Conservation (phyloP, 2,888 invertebrate genomes). For the Petrolisthes manimaculis region DNA sequence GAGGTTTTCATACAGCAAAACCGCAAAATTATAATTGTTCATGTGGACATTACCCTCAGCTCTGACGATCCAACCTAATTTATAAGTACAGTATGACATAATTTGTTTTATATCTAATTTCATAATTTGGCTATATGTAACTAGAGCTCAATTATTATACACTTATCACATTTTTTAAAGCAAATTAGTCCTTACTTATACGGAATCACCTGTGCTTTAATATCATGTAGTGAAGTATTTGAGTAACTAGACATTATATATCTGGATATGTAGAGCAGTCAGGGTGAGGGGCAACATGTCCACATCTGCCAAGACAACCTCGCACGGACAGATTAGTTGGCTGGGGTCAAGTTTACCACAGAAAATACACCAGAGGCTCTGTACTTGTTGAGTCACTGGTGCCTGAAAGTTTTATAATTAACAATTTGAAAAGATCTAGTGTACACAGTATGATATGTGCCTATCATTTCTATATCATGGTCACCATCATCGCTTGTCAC, state of each 20-base stretch:
- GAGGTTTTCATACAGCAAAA: constrained; percentile 59
- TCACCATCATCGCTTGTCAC: constrained; percentile 59
- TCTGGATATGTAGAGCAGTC: constrained; percentile 52
- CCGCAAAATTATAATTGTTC: constrained; percentile 51
- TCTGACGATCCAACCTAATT: constrained; percentile 54
- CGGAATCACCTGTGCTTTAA: constrained; percentile 53
- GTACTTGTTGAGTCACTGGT: constrained; percentile 47
- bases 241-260: constrained; percentile 48
- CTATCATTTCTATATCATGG: constrained; percentile 59
- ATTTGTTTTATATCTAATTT: constrained; percentile 41
- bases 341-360: constrained; percentile 59
- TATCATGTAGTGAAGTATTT: constrained; percentile 45
- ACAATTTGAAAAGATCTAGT: constrained; percentile 62
- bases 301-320: constrained; percentile 58
- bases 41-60: constrained; percentile 58
- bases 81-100: constrained; percentile 38
- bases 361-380: constrained; percentile 49
- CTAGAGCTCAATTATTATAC: constrained; percentile 51
- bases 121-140: constrained; percentile 53
- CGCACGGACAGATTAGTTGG: constrained; percentile 60
- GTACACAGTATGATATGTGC: constrained; percentile 58
- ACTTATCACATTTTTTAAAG: constrained; percentile 58
- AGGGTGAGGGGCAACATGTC: constrained; percentile 56
- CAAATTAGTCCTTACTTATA: constrained; percentile 46
- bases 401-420: constrained; percentile 47